phyloP scores from a whole-genome alignment of 2,888 invertebrate species.

The Cheilosia vulpina region DNA sequence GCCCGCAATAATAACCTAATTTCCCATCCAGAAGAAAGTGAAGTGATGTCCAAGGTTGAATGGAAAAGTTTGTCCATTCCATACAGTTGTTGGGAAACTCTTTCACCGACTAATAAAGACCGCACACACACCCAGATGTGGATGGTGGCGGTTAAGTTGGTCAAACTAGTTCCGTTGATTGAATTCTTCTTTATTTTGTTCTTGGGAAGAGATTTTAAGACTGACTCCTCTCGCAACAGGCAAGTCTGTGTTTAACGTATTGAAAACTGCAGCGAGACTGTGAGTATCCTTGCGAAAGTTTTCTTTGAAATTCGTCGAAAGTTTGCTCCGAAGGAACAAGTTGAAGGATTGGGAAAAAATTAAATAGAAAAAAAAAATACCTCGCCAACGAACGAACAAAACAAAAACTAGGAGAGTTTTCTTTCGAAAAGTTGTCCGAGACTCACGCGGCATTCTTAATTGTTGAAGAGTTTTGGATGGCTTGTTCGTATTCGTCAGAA shows the following conservation, averaged over 20 bases:
- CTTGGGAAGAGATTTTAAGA: not conserved
- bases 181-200: constrained; percentile 29
- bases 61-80: constrained; percentile 35
- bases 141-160: constrained; percentile 45
- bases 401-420: constrained; percentile 33
- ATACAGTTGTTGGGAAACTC: constrained; percentile 28
- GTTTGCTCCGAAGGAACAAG: constrained; percentile 28
- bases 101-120: constrained; percentile 35
- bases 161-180: constrained; percentile 60
- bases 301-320: constrained; percentile 61
- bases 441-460: constrained; percentile 73
- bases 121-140: not conserved
- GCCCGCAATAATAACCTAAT: constrained; percentile 2
- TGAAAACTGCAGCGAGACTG: constrained; percentile 39
- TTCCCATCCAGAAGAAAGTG: constrained; percentile 18
- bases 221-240: not conserved
- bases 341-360: not conserved
- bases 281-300: constrained; percentile 59
- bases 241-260: constrained; percentile 48
- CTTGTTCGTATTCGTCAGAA: constrained; percentile 36
- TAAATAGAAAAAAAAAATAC: constrained; percentile 19
- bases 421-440: constrained; percentile 33
- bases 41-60: constrained; percentile 20
- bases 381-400: constrained; percentile 11
- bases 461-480: constrained; percentile 63